Percentiles rank a stretch among this genome's conserved stretches.
Conservation (phyloP, 53 echinoderm and acorn worm genomes). For the Astropecten irregularis region DNA sequence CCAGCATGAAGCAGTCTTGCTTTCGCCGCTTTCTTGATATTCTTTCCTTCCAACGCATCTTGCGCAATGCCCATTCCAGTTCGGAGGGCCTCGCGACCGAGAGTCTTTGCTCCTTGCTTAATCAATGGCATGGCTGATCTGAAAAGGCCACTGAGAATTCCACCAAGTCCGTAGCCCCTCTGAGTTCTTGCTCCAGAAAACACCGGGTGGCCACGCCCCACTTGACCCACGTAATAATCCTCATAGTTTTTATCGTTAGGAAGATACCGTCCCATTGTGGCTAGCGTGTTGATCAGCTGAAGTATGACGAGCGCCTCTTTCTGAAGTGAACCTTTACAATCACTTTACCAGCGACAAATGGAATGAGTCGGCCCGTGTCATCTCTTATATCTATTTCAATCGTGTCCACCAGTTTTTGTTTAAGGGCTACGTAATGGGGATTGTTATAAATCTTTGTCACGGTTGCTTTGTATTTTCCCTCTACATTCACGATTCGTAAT, state of each 20-base stretch:
- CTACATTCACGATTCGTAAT: slow-evolving; percentile 64
- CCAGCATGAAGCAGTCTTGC: slow-evolving; percentile 20
- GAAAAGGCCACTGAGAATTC: slow-evolving; percentile 36
- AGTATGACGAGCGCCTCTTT: too few relatives aligned
- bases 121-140: slow-evolving; percentile 29
- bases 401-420: neutral
- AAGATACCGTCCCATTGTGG: neutral
- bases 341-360: neutral
- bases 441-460: neutral
- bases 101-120: too few relatives aligned
- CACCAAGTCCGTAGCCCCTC: too few relatives aligned
- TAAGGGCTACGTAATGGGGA: neutral
- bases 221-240: neutral
- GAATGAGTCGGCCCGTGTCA: too few relatives aligned
- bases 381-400: too few relatives aligned
- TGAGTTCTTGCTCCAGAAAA: neutral
- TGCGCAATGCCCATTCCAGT: slow-evolving; percentile 55
- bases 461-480: neutral
- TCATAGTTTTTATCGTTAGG: too few relatives aligned
- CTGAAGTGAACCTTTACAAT: neutral
- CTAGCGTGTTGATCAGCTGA: neutral
- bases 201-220: neutral
- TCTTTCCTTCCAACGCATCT: slow-evolving; percentile 51
- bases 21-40: slow-evolving; percentile 21
- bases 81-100: slow-evolving; percentile 49